Evolutionary conservation across 2,113 vertebrate genomes (phyloP).

Genomic region (Scophthalmus maximus): DNA sequence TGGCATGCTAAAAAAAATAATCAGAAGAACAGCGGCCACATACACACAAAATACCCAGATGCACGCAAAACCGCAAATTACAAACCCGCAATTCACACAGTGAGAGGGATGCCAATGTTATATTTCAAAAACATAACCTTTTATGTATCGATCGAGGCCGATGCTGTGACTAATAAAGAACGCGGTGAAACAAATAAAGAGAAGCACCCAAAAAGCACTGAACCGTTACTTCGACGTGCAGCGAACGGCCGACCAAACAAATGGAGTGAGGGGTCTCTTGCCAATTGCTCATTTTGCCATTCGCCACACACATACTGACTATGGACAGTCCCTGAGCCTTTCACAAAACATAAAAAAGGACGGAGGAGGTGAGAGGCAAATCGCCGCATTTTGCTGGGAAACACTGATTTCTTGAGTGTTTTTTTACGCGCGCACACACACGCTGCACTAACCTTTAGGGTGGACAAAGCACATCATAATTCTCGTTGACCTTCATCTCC

Average conservation of each 20-base stretch:
- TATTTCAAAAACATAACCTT: slow-evolving; percentile 30
- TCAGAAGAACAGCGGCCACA: neutral
- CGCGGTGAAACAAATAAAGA: neutral
- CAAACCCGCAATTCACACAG: neutral
- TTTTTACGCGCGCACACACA: slow-evolving; percentile 15
- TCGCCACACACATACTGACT: slow-evolving; percentile 12
- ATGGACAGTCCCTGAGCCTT: slow-evolving; percentile 19
- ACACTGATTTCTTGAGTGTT: slow-evolving; percentile 31
- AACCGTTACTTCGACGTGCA: slow-evolving; percentile 49
- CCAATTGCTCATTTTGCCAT: slow-evolving; percentile 39
- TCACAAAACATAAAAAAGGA: slow-evolving; percentile 32
- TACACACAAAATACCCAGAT: neutral
- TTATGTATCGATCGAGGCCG: slow-evolving; percentile 23
- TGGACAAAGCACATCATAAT: slow-evolving; percentile 17
- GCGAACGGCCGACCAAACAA: slow-evolving; percentile 61
- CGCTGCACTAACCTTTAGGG: slow-evolving; percentile 47
- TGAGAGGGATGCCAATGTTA: slow-evolving; percentile 10
- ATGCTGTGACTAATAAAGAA: slow-evolving; percentile 37
- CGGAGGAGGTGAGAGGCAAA: slow-evolving; percentile 32
- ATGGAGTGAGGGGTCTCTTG: slow-evolving; percentile 51
- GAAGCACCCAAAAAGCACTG: slow-evolving; percentile 5
- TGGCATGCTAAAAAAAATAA: no score
- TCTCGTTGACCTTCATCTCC: slow-evolving; percentile 52
- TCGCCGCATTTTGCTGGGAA: slow-evolving; percentile 14
- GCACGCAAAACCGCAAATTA: neutral